Base-by-base conservation (phyloP, 1,140 invertebrate species). In the Drosophila trapezifrons region DNA sequence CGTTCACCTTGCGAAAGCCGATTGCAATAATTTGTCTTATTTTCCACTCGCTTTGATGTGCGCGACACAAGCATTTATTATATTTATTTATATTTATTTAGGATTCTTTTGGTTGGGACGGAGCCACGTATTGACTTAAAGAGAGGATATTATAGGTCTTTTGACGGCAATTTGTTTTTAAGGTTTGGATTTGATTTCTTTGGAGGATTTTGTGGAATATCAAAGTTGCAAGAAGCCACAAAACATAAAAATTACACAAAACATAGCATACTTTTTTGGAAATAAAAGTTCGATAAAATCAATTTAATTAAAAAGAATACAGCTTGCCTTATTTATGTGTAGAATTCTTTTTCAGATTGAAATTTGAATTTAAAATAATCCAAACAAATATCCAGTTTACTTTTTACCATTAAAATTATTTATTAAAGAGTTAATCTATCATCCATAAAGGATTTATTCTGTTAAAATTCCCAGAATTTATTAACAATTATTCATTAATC, bases 31-130 rank as follows among this genome's bases (percentile, higher is more conserved):
- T 60, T 52, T 37, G 42, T 8, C 63, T 65, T 32, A 55, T 72
- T 59, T 60, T 25, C 13, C 46, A 46, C 13, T 37, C 46, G 57
- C 67, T 73, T 63, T 73, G 20, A 54, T 47, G 66, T 58, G 27
- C 35, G 46, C 42, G 13, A 29, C 58, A 29, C 58, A 67, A 51
- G 37, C 32, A 47, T 42, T 46, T 66, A 49, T 59, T 54, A 17
- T 17, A 47, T 54, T 43, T 64, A 59, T 81, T 81, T 76, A 27
- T 46, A 56, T 81, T 82, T 82, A 37, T 42, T 78, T 75, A 78
- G 63, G 69, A 60, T 18, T 52, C 47, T 38, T 47, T 29, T 17
- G 37, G 54, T 25, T 55, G 58, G 9, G 29, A 18, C 18, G 18
- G 17, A 18, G 47, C 25, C 17, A 37, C 8, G 15, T 37, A 22